Conservation (phyloP, 2,113 vertebrate species). For the Hiodon tergisus region DNA sequence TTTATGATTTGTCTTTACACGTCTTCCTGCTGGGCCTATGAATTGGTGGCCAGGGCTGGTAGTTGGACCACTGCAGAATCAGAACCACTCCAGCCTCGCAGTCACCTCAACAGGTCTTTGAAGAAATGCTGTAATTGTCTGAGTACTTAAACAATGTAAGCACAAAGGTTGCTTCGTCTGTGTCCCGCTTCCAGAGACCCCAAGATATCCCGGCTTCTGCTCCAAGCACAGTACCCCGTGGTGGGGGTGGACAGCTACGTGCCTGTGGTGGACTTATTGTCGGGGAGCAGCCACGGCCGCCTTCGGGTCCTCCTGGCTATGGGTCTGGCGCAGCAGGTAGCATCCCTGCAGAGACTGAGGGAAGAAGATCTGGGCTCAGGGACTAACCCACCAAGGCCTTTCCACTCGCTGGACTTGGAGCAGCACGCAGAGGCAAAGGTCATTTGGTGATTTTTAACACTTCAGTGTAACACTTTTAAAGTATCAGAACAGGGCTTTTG, state of each 20-base stretch:
- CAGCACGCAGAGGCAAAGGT: conserved; percentile 49
- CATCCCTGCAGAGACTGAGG: conserved; percentile 72
- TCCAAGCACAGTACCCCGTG: conserved; percentile 86
- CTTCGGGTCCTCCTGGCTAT: conserved; percentile 83
- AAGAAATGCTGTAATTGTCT: not conserved
- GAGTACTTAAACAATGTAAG: not conserved
- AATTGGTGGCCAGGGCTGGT: too few relatives aligned
- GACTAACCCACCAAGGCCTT: conserved; percentile 50
- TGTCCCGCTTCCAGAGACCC: conserved; percentile 64
- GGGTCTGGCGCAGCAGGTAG: conserved; percentile 78
- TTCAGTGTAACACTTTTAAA: not conserved
- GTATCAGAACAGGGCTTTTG: not conserved
- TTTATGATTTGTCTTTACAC: too few relatives aligned
- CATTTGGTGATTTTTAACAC: not conserved
- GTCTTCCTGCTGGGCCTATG: too few relatives aligned
- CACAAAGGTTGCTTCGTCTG: not conserved
- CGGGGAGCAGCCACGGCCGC: conserved; percentile 68
- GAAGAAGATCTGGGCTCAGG: conserved; percentile 53
- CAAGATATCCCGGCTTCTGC: conserved; percentile 70
- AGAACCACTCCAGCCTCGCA: too few relatives aligned
- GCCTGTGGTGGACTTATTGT: conserved; percentile 81
- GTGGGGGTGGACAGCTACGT: conserved; percentile 82
- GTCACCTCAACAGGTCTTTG: too few relatives aligned
- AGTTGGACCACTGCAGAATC: too few relatives aligned
- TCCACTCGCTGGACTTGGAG: conserved; percentile 70